Evolutionary conservation across 64 coral and sea anemone species (phyloP).

Genomic region (Pachyseris speciosa): DNA sequence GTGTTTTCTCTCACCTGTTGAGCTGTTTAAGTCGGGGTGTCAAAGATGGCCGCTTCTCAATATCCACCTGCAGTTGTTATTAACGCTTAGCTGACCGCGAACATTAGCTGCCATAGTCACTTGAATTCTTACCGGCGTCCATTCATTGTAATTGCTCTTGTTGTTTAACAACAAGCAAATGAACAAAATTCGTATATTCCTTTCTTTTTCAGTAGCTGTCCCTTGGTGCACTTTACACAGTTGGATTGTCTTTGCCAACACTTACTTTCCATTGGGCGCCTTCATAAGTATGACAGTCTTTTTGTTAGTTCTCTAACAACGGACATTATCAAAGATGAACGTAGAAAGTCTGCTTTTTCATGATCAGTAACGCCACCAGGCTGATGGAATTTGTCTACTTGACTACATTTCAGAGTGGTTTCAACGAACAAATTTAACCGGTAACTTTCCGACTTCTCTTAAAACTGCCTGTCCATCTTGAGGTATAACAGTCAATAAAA

Average conservation of each 20-base stretch:
- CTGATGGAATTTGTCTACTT: no score
- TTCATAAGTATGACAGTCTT: not conserved
- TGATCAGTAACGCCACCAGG: not conserved
- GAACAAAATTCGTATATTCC: not conserved
- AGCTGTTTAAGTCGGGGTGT: not conserved
- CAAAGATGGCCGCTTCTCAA: not conserved
- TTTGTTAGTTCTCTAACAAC: not conserved
- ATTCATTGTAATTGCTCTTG: not conserved
- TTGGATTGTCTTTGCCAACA: not conserved
- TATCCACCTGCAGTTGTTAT: not conserved
- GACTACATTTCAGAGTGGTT: no score
- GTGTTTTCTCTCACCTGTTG: not conserved
- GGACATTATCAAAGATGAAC: not conserved
- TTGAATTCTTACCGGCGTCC: not conserved
- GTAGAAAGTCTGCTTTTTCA: not conserved
- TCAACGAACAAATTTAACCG: no score
- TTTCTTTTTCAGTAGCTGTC: not conserved
- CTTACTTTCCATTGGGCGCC: not conserved
- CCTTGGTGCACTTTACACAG: not conserved
- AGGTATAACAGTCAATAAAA: not conserved
- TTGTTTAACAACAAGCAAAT: conserved; percentile 3
- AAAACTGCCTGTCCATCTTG: not conserved
- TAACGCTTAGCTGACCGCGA: not conserved
- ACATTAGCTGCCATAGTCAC: not conserved
- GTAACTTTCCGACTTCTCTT: no score